A percentile compares a stretch with the other conserved stretches of the same genome.
Evolutionary conservation across 1,140 invertebrate species (phyloP).

Genomic region (Drosophila parabipectinata): DNA sequence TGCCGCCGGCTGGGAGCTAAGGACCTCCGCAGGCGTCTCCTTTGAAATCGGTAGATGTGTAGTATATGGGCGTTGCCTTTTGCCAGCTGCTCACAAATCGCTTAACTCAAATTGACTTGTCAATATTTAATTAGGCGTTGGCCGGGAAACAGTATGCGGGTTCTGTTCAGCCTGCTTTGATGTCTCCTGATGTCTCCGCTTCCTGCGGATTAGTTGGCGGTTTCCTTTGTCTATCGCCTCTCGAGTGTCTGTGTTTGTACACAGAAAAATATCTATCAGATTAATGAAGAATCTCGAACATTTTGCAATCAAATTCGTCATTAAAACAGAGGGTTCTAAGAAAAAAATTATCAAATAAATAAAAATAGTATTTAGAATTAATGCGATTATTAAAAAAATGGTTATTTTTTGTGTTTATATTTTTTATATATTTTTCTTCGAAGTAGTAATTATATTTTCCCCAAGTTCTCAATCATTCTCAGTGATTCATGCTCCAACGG

Average conservation of each 20-base stretch:
- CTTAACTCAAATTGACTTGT: slow-evolving; percentile 82
- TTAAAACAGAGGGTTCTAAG: not conserved
- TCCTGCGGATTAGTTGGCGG: slow-evolving; percentile 73
- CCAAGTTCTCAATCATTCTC: not conserved
- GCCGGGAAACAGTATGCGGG: slow-evolving; percentile 50
- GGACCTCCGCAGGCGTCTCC: slow-evolving; percentile 20
- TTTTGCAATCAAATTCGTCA: not conserved
- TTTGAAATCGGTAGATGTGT: slow-evolving; percentile 7
- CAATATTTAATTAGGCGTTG: slow-evolving; percentile 79
- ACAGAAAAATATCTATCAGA: slow-evolving; percentile 15
- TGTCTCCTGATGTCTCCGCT: slow-evolving; percentile 38
- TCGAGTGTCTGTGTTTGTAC: slow-evolving; percentile 5
- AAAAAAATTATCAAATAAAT: not conserved
- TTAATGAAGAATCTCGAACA: slow-evolving; percentile 11
- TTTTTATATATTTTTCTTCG: not conserved
- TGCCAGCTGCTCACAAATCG: slow-evolving; percentile 76
- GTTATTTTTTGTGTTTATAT: not conserved
- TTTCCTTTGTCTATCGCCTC: slow-evolving; percentile 42
- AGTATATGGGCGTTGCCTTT: slow-evolving; percentile 4
- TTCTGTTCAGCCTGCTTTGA: slow-evolving; percentile 51
- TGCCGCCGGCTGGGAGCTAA: slow-evolving; percentile 18
- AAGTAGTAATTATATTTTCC: not conserved
- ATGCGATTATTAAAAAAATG: too few relatives aligned
- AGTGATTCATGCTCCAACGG: slow-evolving; percentile 1
- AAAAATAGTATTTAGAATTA: not conserved